Evolutionary conservation across 2,113 vertebrate genomes (phyloP).

Genomic region (Galbula dea): DNA sequence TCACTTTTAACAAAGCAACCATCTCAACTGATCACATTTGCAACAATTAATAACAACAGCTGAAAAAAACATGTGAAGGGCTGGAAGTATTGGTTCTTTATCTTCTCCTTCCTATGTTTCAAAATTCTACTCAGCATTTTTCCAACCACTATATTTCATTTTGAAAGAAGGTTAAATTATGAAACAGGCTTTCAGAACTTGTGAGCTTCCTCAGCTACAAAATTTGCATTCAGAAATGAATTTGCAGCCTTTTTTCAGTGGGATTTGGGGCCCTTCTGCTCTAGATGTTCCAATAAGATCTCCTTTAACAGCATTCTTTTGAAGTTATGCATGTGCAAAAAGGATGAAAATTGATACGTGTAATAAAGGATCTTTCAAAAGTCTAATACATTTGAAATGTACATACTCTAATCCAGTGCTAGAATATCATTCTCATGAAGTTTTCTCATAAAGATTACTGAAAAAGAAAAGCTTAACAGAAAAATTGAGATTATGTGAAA

Average conservation of each 20-base stretch:
- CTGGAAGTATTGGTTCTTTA: not conserved
- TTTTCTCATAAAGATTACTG: not conserved
- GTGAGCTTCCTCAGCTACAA: not conserved
- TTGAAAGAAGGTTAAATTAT: not conserved
- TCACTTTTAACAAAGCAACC: not conserved
- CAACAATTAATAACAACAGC: not conserved
- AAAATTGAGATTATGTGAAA: not conserved
- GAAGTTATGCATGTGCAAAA: not conserved
- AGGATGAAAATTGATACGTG: not conserved
- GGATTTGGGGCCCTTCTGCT: not conserved
- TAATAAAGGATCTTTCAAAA: not conserved
- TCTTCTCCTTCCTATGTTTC: accelerated
- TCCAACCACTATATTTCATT: not conserved
- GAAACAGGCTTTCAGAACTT: not conserved
- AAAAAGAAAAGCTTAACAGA: not conserved
- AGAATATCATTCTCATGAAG: not conserved
- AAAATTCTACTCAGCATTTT: not conserved
- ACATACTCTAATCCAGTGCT: not conserved
- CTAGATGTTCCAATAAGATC: not conserved
- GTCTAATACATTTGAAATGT: not conserved
- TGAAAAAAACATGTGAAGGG: not conserved
- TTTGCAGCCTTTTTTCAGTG: not conserved
- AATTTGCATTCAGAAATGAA: not conserved
- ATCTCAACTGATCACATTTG: not conserved
- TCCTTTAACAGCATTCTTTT: not conserved